These are phyloP conservation scores for Emmelina monodactyla DNA, from an alignment of 2,888 invertebrate species.

Conservation along the genomic window DNA sequence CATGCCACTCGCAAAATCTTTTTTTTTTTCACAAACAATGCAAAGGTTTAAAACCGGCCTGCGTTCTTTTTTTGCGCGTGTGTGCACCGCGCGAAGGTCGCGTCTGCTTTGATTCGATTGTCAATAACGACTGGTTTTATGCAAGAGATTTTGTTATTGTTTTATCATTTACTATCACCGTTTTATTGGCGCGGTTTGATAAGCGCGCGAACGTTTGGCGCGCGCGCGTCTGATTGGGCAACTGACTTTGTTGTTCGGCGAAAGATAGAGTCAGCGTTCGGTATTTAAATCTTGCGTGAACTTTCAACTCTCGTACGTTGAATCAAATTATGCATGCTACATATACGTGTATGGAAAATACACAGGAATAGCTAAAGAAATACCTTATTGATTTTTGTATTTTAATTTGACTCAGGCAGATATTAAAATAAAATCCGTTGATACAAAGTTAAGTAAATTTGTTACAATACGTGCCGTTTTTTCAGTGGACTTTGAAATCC, in stretches of 20 bases:
- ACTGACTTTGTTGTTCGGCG: conserved; percentile 23
- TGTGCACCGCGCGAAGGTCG: conserved; percentile 34
- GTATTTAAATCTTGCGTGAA: no score
- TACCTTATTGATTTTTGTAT: no score
- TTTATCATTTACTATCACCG: conserved; percentile 25
- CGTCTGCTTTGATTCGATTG: conserved; percentile 26
- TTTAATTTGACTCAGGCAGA: no score
- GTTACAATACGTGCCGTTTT: no score
- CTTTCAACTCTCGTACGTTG: no score
- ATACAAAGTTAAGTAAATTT: no score
- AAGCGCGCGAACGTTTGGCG: conserved; percentile 45
- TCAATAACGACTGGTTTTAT: conserved; percentile 25
- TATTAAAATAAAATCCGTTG: no score
- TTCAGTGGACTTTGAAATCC: no score
- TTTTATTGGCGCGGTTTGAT: conserved; percentile 43
- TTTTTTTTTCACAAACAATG: conserved; percentile 25
- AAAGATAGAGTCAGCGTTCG: no score
- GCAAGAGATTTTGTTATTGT: conserved; percentile 44
- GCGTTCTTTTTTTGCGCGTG: conserved; percentile 20
- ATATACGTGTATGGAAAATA: no score
- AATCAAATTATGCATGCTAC: no score
- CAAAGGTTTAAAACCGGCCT: conserved; percentile 38
- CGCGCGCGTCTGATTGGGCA: conserved; percentile 51
- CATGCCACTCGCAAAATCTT: conserved; percentile 16
- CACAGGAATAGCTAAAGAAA: no score